Base-by-base conservation (phyloP, 2,113 vertebrate species). In the Hemiscyllium ocellatum region DNA sequence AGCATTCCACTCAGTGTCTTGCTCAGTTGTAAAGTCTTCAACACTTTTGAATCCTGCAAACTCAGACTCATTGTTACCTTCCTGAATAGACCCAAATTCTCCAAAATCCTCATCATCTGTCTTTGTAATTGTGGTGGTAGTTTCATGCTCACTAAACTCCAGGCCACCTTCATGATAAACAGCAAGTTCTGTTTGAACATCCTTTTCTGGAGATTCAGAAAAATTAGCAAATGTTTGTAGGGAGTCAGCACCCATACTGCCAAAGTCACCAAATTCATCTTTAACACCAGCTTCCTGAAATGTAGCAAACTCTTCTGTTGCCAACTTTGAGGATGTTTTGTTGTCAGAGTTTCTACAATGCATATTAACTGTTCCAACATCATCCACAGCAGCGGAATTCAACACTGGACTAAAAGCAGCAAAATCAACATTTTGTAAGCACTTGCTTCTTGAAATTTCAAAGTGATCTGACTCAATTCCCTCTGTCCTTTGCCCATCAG, bases 1-100 rank as follows among this genome's bases (percentile, higher is more conserved):
- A 96, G 98, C 98, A 96, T 97, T 98, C 98, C 99, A 99, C 56
- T 96, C 97, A 15, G 96, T 96, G 94, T 96, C 97, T 95, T 97
- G 95, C 52, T 95, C 97, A 96, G 97, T 97, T 0, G 99, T 98
- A 97, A 99, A 99, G 97, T 99, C 99, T 72, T 99, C 99, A 0
- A 98, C 98, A 69, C 97, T 98, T 70, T 98, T 98, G 97, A 98
- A 98, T 96, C 96, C 96, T 22, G 96, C 96, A 19, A 96, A 97
- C 94, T 97, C 97, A 52, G 94, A 33, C 80, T 78, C 96, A 0
- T 97, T 97, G 96, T 96, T 97, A 96, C 95, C 87, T 97, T 97
- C 96, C 97, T 97, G 97, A 97, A 97, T 97, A 33, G 97, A 97
- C 97, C 97, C 97, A 69, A 97, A 98, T 96, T 97, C 97, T 96